These are phyloP conservation scores for Plecturocebus donacophilus DNA, from an alignment of 2,113 vertebrate genomes.

Conservation along the genomic window DNA sequence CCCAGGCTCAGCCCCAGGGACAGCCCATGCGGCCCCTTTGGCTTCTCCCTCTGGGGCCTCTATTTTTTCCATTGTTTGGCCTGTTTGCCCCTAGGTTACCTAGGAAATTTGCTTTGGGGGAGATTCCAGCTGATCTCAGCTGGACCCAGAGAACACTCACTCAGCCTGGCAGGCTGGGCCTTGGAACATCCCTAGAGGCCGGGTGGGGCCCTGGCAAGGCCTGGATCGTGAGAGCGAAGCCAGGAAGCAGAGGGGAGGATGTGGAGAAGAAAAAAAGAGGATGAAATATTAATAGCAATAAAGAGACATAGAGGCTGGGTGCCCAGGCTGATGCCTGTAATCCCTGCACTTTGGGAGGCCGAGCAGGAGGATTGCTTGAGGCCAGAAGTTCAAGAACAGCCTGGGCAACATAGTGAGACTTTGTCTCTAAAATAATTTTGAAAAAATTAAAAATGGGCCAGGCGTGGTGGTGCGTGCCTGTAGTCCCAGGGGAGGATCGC, in stretches of 20 bases:
- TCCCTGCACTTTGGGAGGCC: not conserved
- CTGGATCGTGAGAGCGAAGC: not conserved
- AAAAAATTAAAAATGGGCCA: not conserved
- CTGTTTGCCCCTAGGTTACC: not conserved
- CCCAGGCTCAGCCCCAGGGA: not conserved
- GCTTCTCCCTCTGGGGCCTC: not conserved
- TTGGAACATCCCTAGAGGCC: not conserved
- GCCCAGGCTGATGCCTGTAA: not conserved
- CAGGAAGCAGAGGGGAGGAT: too few relatives aligned
- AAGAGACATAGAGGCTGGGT: too few relatives aligned
- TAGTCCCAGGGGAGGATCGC: not conserved
- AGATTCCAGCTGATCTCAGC: not conserved
- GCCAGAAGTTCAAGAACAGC: not conserved
- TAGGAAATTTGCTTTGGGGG: not conserved
- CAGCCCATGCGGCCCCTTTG: not conserved
- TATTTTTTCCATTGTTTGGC: not conserved
- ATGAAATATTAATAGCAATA: too few relatives aligned
- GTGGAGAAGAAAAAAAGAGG: not conserved
- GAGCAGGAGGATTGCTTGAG: not conserved
- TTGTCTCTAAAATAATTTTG: not conserved
- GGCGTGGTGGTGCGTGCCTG: not conserved
- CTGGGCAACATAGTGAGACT: not conserved
- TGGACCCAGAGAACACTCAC: not conserved
- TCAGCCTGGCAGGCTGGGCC: not conserved
- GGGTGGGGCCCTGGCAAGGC: not conserved